Evolutionary conservation across 2,888 invertebrate genomes (phyloP), one percentile per base, ranked within the genome.

Genomic region (Caenorhabditis parvicauda): DNA sequence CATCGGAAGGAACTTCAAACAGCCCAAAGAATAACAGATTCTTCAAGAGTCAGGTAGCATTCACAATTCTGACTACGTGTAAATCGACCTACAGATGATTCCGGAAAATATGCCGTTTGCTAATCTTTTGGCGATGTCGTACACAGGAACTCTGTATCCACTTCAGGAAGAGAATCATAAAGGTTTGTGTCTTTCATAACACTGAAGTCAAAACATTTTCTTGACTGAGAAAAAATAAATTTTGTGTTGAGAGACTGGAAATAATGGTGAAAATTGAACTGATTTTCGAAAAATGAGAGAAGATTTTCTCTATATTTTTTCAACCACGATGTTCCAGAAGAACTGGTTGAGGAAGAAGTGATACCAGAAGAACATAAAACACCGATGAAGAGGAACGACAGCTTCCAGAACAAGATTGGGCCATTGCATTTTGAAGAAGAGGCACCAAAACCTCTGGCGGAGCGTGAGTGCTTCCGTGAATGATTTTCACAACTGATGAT

Each of bases 21-120:
- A 19, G 41, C 17, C 14, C 14, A n/a, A 14, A 9, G 9, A 14
- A 41, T 9, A 41, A 19, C 14, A 12, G 17, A 17, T 41, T 41
- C 19, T 41, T 19, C n/a, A 14, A 41, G 9, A 41, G 41, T 41
- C 41, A 41, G 41, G 41, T 41, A 41, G 9, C 14, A n/a, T 32
- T 32, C 35, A 32, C 9, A 32, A 32, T 12, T 32, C 9, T 32
- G 9, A n/a, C 35, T 12, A 32, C 9, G 9, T n/a, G 19, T 14
- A 41, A 41, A 41, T n/a, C 9, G 9, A 27, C n/a, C 14, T 51
- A 24, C 28, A 57, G 57, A 29, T 37, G 6, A 51, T 54, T n/a
- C 59, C 54, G 4, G 38, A 50, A 43, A 52, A 55, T 22, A 59
- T 64, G 41, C 64, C 64, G 0, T 64, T 64, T 41, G 59, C 53